A percentile compares a stretch with the other conserved stretches of the same genome.
phyloP scores from a whole-genome alignment of 1,140 invertebrate genomes.

The Ylistrum balloti region DNA sequence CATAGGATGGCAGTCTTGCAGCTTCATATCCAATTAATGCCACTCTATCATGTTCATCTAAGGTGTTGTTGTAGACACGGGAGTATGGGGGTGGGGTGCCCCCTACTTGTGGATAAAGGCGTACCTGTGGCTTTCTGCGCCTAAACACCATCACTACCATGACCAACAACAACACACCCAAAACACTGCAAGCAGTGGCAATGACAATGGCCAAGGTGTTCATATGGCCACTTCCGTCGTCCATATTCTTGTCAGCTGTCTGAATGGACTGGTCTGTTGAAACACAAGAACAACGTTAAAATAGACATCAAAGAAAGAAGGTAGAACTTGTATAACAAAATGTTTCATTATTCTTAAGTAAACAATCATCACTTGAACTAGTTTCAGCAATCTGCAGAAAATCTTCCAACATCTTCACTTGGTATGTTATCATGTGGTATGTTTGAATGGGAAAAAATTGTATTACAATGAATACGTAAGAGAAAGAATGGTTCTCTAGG shows the following conservation, averaged over 20 bases:
- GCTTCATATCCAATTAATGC: constrained; percentile 79
- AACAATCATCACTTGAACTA: too few species aligned
- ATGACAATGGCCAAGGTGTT: constrained; percentile 79
- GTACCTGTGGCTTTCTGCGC: constrained; percentile 73
- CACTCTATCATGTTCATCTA: constrained; percentile 80
- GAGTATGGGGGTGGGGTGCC: constrained; percentile 75
- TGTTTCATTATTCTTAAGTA: too few species aligned
- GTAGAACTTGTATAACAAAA: too few species aligned
- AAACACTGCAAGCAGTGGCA: constrained; percentile 79
- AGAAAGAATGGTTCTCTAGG: too few species aligned
- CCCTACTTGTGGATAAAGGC: constrained; percentile 68
- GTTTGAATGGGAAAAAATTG: too few species aligned
- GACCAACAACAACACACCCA: constrained; percentile 78
- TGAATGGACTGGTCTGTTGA: constrained; percentile 15
- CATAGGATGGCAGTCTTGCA: constrained; percentile 77
- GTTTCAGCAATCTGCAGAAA: too few species aligned
- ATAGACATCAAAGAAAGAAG: too few species aligned
- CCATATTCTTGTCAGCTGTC: not conserved
- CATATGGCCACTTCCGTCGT: constrained; percentile 59
- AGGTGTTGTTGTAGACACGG: constrained; percentile 71
- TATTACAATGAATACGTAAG: too few species aligned
- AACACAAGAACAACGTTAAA: too few species aligned
- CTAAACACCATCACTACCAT: constrained; percentile 79
- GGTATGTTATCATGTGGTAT: too few species aligned
- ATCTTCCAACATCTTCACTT: too few species aligned